These are phyloP conservation scores for Tipula lateralis DNA, from an alignment of 2,888 invertebrate species.

Conservation along the genomic window DNA sequence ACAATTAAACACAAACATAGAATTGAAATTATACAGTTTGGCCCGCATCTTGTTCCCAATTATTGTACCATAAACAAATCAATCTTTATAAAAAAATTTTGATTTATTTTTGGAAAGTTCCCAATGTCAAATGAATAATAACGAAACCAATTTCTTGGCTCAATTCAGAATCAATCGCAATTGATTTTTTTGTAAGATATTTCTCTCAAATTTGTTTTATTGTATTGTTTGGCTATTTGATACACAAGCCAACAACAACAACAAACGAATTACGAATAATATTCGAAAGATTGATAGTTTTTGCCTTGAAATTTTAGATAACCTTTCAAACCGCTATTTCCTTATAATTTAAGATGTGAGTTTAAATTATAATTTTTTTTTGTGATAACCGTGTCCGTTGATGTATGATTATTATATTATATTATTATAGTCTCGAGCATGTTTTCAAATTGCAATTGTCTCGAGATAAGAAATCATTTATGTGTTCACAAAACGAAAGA, in stretches of 20 bases:
- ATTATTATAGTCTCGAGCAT: too few relatives aligned
- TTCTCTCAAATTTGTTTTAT: not conserved
- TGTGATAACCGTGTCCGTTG: not conserved
- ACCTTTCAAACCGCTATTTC: constrained; percentile 1
- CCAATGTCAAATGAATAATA: not conserved
- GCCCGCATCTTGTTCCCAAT: not conserved
- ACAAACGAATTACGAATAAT: not conserved
- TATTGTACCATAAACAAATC: not conserved
- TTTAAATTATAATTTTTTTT: not conserved
- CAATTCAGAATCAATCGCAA: not conserved
- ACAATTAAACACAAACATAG: too few relatives aligned
- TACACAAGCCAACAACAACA: not conserved
- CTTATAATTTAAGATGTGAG: not conserved
- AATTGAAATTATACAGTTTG: too few relatives aligned
- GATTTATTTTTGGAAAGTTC: not conserved
- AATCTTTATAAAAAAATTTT: not conserved
- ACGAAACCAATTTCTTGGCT: not conserved
- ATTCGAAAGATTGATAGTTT: not conserved
- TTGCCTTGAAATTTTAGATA: not conserved
- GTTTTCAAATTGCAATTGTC: not conserved
- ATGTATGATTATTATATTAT: too few relatives aligned
- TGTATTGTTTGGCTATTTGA: not conserved
- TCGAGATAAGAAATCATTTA: not conserved
- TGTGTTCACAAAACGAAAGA: not conserved
- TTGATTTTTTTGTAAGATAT: not conserved